Evolutionary conservation across 2,797 vertebrate species (phyloP).

Genomic region (Coregonus sp.): DNA sequence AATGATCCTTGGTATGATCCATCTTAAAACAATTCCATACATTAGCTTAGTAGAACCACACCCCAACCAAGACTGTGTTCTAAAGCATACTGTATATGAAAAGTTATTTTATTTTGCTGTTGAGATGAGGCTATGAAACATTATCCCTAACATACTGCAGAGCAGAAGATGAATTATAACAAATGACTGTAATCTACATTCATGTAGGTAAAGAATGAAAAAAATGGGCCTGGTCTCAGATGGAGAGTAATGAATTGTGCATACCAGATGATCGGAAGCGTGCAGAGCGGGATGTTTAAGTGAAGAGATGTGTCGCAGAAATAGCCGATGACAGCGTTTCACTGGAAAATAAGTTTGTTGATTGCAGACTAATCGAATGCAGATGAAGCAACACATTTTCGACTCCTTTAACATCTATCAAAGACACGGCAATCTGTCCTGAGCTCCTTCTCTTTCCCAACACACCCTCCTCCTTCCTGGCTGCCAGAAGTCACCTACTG

Average conservation of each 20-base stretch:
- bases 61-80: background rate
- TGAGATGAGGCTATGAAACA: conserved; percentile 13
- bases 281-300: conserved; percentile 41
- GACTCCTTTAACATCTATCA: conserved; percentile 55
- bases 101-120: background rate
- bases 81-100: background rate
- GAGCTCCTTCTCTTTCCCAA: conserved; percentile 20
- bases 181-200: conserved; percentile 42
- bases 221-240: conserved; percentile 4
- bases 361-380: conserved; percentile 59
- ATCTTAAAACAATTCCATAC: no score
- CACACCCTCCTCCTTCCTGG: background rate
- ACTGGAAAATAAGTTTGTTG: conserved; percentile 49
- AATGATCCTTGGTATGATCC: no score
- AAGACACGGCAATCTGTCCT: conserved; percentile 38
- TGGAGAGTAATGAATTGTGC: conserved; percentile 44
- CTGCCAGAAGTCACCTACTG: background rate
- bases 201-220: conserved; percentile 45
- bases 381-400: conserved; percentile 60
- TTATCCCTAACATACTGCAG: conserved; percentile 8
- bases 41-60: no score
- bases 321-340: conserved; percentile 47
- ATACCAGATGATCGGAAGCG: conserved; percentile 26
- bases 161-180: conserved; percentile 20
- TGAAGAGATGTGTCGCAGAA: conserved; percentile 44